Percentiles rank a stretch among this genome's conserved stretches.
Evolutionary conservation across 1,140 invertebrate genomes (phyloP).

Genomic region (Teleopsis dalmanni): DNA sequence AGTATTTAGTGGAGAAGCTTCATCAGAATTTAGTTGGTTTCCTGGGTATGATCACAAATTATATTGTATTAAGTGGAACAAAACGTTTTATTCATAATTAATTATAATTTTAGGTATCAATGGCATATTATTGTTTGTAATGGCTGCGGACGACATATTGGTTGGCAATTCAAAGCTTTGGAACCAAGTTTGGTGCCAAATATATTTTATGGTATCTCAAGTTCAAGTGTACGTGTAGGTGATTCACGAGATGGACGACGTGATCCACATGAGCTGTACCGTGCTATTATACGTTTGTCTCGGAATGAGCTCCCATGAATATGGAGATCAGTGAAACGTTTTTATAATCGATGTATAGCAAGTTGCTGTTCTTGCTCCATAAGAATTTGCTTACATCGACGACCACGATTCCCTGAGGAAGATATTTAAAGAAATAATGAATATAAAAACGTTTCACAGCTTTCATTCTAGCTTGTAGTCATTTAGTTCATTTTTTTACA

Average conservation of each 20-base stretch:
- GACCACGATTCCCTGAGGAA: no score
- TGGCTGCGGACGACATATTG: constrained; percentile 61
- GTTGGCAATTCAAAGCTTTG: constrained; percentile 69
- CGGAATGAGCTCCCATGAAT: constrained; percentile 28
- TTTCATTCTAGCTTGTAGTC: no score
- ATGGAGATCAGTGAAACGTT: constrained; percentile 26
- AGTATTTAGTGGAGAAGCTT: constrained; percentile 50
- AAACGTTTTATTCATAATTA: neutral
- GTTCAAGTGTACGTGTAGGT: constrained; percentile 35
- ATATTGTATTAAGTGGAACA: neutral
- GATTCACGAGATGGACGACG: constrained; percentile 4
- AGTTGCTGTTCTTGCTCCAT: constrained; percentile 14
- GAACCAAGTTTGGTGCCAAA: constrained; percentile 54
- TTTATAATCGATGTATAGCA: constrained; percentile 13
- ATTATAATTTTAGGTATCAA: constrained; percentile 53
- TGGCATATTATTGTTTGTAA: constrained; percentile 70
- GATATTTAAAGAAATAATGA: no score
- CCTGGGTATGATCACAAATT: constrained; percentile 58
- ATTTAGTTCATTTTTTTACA: no score
- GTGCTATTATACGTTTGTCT: constrained; percentile 19
- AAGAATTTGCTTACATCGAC: no score
- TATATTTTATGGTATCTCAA: constrained; percentile 65
- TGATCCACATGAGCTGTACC: neutral
- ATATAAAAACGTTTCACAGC: no score
- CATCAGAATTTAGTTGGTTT: constrained; percentile 74